These are phyloP conservation scores for Phoenicopterus ruber DNA, from an alignment of 2,113 vertebrate species.

Conservation along the genomic window DNA sequence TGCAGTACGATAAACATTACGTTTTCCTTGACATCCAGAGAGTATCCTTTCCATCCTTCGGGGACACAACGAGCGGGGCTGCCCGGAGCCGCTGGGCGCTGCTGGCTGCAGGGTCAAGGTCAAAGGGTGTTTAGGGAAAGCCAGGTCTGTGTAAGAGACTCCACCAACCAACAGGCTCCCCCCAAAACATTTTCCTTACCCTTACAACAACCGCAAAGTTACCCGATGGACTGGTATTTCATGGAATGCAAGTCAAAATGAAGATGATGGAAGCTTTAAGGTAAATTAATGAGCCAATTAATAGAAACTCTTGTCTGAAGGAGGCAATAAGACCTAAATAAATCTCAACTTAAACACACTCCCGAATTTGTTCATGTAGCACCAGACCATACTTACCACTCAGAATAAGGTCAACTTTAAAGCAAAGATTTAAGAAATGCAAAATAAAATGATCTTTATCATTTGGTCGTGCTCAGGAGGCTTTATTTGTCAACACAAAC, in stretches of 20 bases:
- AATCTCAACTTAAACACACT: neutral
- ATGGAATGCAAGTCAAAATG: neutral
- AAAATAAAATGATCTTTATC: neutral
- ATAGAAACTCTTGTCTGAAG: neutral
- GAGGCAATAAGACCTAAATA: neutral
- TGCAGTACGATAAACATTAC: neutral
- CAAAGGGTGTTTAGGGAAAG: neutral
- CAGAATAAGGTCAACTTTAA: neutral
- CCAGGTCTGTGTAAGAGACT: rapidly evolving
- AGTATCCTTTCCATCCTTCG: too few relatives aligned
- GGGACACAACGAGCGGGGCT: neutral
- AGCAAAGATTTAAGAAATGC: neutral
- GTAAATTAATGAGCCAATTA: neutral
- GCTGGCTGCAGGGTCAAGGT: neutral
- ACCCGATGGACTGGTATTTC: neutral
- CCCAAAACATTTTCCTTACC: neutral
- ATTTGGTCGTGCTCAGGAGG: neutral
- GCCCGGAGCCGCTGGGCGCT: rapidly evolving
- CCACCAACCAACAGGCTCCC: neutral
- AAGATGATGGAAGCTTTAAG: neutral
- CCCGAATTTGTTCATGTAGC: neutral
- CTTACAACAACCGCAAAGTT: neutral
- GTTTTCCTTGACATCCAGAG: neutral
- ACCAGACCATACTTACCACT: neutral
- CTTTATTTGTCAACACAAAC: neutral